These are phyloP conservation scores for Drosophila dunni DNA, from an alignment of 1,140 invertebrate species.

Conservation along the genomic window DNA sequence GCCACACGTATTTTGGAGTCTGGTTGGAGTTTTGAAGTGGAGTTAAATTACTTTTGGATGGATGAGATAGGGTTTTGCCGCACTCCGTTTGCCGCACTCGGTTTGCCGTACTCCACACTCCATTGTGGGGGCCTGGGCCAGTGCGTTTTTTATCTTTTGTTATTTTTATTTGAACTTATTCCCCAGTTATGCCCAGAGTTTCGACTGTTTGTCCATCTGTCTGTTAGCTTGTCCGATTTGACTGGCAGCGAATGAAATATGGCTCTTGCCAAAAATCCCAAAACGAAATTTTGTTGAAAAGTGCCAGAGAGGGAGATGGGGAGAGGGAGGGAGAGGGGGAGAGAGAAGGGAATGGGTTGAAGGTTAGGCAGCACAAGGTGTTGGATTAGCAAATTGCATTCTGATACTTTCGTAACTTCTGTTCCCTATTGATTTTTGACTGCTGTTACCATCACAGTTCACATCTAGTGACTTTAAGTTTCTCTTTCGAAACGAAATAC, in stretches of 20 bases:
- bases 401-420: conserved; percentile 73
- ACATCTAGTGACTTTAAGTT: conserved; percentile 39
- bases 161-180: conserved; percentile 72
- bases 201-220: conserved; percentile 72
- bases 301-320: conserved; percentile 20
- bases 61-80: conserved; percentile 29
- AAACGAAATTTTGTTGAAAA: conserved; percentile 58
- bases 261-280: conserved; percentile 52
- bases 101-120: not conserved
- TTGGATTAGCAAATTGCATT: conserved; percentile 78
- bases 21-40: conserved; percentile 73
- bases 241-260: conserved; percentile 82
- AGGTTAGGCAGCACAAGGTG: conserved; percentile 33
- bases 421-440: conserved; percentile 71
- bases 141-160: conserved; percentile 43
- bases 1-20: conserved; percentile 49
- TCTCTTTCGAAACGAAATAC: conserved; percentile 32
- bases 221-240: conserved; percentile 80
- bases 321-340: not conserved
- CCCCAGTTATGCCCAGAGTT: conserved; percentile 60
- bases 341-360: not conserved
- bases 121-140: conserved; percentile 37
- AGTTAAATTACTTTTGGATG: conserved; percentile 78
- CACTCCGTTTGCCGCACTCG: conserved; percentile 6
- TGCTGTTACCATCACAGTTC: not conserved